These are phyloP conservation scores for Mirza zaza DNA, from an alignment of 2,113 vertebrate species.

Conservation along the genomic window DNA sequence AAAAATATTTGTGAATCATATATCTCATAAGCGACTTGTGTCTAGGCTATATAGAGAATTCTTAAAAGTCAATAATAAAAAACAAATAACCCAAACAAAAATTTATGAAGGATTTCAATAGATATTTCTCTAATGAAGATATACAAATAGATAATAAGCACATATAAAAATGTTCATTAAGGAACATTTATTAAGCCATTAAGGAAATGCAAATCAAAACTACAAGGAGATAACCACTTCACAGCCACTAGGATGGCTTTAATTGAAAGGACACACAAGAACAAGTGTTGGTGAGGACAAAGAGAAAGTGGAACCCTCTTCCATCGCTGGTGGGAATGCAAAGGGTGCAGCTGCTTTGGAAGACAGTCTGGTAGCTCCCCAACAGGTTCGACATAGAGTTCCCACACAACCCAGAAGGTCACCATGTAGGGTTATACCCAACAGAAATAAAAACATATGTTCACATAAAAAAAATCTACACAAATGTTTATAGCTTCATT, in stretches of 20 bases:
- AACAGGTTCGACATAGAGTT: neutral
- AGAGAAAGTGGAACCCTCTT: neutral
- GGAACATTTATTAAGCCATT: neutral
- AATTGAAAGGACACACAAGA: neutral
- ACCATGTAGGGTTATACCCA: neutral
- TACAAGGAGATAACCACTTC: neutral
- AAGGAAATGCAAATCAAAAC: neutral
- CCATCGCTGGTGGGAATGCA: neutral
- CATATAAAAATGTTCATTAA: neutral
- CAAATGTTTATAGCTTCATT: neutral
- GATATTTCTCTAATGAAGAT: neutral
- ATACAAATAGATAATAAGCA: neutral
- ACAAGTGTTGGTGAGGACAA: neutral
- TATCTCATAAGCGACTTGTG: neutral
- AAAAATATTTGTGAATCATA: neutral
- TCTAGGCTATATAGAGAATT: neutral
- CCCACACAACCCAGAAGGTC: neutral
- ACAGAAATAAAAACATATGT: neutral
- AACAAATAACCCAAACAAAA: neutral
- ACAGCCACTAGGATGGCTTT: neutral
- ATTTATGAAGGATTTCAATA: neutral
- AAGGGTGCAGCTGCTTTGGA: neutral
- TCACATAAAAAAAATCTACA: neutral
- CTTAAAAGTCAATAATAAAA: neutral
- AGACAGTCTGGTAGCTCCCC: neutral